A percentile compares a stretch with the other conserved stretches of the same genome.
Conservation (phyloP, 1,140 invertebrate genomes). For the Sarcophaga bullata region DNA sequence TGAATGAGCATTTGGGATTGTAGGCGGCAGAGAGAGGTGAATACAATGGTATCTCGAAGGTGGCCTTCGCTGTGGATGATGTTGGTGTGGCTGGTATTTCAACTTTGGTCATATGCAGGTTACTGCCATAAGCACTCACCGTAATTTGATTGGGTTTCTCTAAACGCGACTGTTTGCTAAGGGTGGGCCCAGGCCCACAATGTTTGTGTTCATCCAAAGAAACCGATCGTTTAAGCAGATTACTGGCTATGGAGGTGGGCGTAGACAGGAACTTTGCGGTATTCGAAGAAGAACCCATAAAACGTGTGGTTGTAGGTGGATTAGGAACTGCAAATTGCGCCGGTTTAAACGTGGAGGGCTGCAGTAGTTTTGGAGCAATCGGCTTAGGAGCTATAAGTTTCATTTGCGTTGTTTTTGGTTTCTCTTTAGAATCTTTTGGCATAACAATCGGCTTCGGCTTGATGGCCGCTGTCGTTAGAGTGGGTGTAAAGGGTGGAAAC, state of each 20-base stretch:
- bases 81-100: slow-evolving; percentile 13
- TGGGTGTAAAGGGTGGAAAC: slow-evolving; percentile 46
- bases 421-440: slow-evolving; percentile 33
- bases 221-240: slow-evolving; percentile 54
- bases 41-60: slow-evolving; percentile 50
- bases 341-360: neutral
- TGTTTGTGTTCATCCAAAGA: slow-evolving; percentile 55
- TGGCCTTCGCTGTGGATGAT: slow-evolving; percentile 41
- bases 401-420: neutral
- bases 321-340: slow-evolving; percentile 59
- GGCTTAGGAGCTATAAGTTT: slow-evolving; percentile 30
- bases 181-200: slow-evolving; percentile 38
- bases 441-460: neutral
- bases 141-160: slow-evolving; percentile 39
- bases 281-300: slow-evolving; percentile 41
- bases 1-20: slow-evolving; percentile 40
- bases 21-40: slow-evolving; percentile 43
- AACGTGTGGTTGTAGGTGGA: slow-evolving; percentile 23
- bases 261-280: slow-evolving; percentile 54
- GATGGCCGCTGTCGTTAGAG: slow-evolving; percentile 32
- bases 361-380: slow-evolving; percentile 30
- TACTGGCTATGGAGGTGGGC: slow-evolving; percentile 61
- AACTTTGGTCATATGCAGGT: slow-evolving; percentile 30
- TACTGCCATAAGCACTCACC: slow-evolving; percentile 34
- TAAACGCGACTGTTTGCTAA: slow-evolving; percentile 41